Evolutionary conservation across 2,888 invertebrate species (phyloP).

Genomic region (Plutella xylostella): DNA sequence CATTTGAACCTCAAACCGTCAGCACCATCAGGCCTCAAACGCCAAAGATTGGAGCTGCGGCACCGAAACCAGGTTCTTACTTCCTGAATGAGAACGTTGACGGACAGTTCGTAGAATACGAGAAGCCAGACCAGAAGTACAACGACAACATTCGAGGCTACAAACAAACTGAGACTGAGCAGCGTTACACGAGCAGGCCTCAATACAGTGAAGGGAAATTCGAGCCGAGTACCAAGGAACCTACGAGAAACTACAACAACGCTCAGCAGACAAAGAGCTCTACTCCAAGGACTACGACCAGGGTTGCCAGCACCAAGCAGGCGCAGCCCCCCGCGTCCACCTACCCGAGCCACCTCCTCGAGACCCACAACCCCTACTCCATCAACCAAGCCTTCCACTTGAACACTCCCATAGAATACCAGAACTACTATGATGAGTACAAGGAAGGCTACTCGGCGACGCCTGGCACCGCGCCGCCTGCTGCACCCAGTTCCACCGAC

Average conservation of each 20-base stretch:
- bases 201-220: no score
- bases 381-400: constrained; percentile 64
- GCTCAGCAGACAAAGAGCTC: constrained; percentile 27
- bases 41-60: constrained; percentile 25
- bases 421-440: constrained; percentile 48
- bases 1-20: constrained; percentile 54
- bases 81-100: constrained; percentile 37
- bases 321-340: constrained; percentile 30
- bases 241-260: constrained; percentile 10
- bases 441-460: constrained; percentile 36
- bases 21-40: constrained; percentile 40
- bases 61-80: constrained; percentile 38
- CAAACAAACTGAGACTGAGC: constrained; percentile 26
- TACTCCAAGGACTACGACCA: constrained; percentile 33
- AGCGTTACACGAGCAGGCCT: constrained; percentile 31
- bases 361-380: constrained; percentile 61
- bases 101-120: constrained; percentile 30
- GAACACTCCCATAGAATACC: constrained; percentile 54
- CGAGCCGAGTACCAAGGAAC: constrained; percentile 22
- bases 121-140: constrained; percentile 24
- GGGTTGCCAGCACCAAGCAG: no score
- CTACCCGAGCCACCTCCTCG: constrained; percentile 47
- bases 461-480: constrained; percentile 23
- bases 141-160: constrained; percentile 26
- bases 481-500: constrained; percentile 13